Base-by-base conservation (phyloP, 2,113 vertebrate species). In the Sylvietta virens region DNA sequence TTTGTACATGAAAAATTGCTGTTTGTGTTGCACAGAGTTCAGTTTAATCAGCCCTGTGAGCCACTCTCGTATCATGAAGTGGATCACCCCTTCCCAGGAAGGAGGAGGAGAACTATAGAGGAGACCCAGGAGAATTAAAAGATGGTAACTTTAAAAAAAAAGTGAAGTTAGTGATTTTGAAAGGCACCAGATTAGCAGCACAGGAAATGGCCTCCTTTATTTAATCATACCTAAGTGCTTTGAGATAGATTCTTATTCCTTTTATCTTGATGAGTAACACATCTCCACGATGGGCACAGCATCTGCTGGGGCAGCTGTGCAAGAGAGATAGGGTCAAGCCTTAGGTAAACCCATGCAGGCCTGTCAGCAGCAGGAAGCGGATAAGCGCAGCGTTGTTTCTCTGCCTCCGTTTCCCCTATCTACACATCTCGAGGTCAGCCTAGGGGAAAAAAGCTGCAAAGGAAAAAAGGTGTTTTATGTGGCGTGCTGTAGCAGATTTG, bases 191-290 rank as follows among this genome's bases (percentile, higher is more conserved):
- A 96, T 95, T 96, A 94, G 92, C 86, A 95, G 86, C 76, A 90
- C 88, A 96, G 95, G 97, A 97, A 96, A 95, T 92, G 86, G 94
- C 86, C 92, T 95, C 79, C 83, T 96, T 96, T 96, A 95, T 95
- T 96, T 94, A 94, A 96, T 96, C 92, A 92, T 94, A 86, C 86
- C 91, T 97, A 94, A 97, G 96, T 94, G 92, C 94, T 97, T 94
- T 93, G 91, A 96, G 88, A 90, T 92, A 97, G 94, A 92, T 92
- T 83, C 94, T 94, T 94, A 81, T 6, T 93, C 91, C 88, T 94
- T 95, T 96, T 92, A 96, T 95, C 96, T 96, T 93, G 92, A 97
- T 95, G 82, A 94, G 91, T 61, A 92, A 91, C 86, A 73, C 88
- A 91, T 95, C 95, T 96, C 81, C 72, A 83, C 2, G 39, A 65